Evolutionary conservation across 2,797 vertebrate genomes (phyloP).

Genomic region (Enteromius fasciolatus): DNA sequence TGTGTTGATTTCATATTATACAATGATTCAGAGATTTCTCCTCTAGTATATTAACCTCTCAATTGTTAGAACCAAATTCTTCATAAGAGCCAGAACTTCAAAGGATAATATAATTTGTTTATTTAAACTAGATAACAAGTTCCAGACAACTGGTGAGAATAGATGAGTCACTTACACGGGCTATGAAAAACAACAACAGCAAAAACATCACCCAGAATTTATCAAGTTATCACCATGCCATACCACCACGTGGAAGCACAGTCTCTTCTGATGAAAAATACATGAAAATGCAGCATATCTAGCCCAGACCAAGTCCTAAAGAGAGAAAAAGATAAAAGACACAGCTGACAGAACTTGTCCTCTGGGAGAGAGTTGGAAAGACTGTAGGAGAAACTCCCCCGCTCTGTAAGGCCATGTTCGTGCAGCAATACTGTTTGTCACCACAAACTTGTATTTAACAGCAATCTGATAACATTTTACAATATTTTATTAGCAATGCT

Average conservation of each 20-base stretch:
- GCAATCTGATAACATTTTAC: not conserved
- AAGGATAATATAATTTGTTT: not conserved
- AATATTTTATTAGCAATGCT: not conserved
- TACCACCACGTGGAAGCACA: slow-evolving; percentile 41
- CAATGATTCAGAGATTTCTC: not conserved
- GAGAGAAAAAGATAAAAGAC: slow-evolving; percentile 32
- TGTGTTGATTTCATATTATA: not conserved
- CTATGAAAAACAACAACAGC: slow-evolving; percentile 30
- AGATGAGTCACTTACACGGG: slow-evolving; percentile 2
- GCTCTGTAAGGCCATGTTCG: not conserved
- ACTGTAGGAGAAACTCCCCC: slow-evolving; percentile 6
- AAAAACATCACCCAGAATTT: slow-evolving; percentile 38
- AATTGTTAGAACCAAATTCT: not conserved
- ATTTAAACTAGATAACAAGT: not conserved
- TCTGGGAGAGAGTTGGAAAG: slow-evolving; percentile 32
- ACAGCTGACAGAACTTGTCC: slow-evolving; percentile 35
- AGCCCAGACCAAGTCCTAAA: slow-evolving; percentile 17
- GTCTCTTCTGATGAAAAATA: slow-evolving; percentile 51
- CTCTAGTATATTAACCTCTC: not conserved
- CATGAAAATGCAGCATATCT: slow-evolving; percentile 40
- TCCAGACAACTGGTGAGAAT: not conserved
- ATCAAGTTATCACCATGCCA: slow-evolving; percentile 19
- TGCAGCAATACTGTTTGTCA: not conserved
- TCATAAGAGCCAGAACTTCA: not conserved
- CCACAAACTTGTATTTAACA: not conserved